Conservation (phyloP, 2,113 vertebrate species). For the Tympanuchus pallidicinctus region DNA sequence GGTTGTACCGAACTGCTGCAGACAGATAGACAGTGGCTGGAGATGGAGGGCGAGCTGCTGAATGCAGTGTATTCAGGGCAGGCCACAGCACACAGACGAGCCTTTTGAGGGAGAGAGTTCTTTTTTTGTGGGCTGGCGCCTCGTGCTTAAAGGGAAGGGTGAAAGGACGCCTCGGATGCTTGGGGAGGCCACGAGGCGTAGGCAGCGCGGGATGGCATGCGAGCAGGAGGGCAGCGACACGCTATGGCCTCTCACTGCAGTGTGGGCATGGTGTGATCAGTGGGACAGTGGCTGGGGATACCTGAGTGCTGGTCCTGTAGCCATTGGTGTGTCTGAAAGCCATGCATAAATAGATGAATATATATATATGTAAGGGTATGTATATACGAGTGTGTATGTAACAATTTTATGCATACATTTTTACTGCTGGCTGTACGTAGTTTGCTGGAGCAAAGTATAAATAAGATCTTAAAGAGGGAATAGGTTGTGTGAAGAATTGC, state of each 20-base stretch:
- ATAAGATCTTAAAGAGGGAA: background rate
- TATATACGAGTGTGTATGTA: background rate
- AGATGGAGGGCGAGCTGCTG: background rate
- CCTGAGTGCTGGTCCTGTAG: accelerated
- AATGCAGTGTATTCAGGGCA: slow-evolving; percentile 37
- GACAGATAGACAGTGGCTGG: background rate
- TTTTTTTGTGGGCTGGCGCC: slow-evolving; percentile 38
- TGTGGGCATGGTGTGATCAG: accelerated
- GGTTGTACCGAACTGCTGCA: background rate
- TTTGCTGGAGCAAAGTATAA: background rate
- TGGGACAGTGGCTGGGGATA: background rate
- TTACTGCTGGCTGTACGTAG: accelerated
- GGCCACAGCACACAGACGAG: background rate
- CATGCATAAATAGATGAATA: background rate
- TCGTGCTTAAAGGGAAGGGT: background rate
- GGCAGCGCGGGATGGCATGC: background rate
- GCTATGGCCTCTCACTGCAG: accelerated
- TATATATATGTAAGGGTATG: background rate
- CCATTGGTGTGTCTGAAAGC: background rate
- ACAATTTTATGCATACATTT: accelerated
- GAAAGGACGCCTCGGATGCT: background rate
- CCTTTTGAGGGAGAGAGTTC: background rate
- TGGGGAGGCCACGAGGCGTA: accelerated
- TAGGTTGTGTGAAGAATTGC: background rate
- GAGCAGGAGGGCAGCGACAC: accelerated